phyloP scores from a whole-genome alignment of 2,113 vertebrate species.

The Malurus melanocephalus region DNA sequence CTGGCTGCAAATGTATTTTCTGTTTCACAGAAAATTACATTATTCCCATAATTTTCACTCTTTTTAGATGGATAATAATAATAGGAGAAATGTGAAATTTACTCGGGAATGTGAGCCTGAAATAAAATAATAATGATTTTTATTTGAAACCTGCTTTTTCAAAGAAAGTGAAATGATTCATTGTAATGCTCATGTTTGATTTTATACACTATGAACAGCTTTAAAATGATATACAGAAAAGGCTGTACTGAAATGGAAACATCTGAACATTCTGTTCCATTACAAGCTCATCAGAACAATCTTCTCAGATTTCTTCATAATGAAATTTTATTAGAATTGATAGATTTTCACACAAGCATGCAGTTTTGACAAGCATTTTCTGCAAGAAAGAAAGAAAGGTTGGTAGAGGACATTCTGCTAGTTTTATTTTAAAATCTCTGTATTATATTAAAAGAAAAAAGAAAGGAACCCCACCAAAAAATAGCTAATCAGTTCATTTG shows the following conservation, averaged over 20 bases:
- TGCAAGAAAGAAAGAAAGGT: background rate
- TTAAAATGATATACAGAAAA: slow-evolving; percentile 6
- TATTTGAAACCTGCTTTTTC: slow-evolving; percentile 8
- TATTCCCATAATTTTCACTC: background rate
- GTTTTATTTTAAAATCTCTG: background rate
- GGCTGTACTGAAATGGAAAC: slow-evolving; percentile 9
- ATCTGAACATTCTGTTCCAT: slow-evolving; percentile 27
- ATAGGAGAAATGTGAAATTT: background rate
- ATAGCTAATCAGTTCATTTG: background rate
- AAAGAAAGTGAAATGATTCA: background rate
- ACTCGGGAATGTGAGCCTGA: background rate
- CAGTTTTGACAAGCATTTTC: background rate
- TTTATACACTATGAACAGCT: background rate
- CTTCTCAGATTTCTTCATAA: slow-evolving; percentile 1
- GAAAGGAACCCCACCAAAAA: background rate
- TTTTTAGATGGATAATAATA: background rate
- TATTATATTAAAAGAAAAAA: background rate
- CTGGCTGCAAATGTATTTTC: background rate
- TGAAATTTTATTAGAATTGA: slow-evolving; percentile 31
- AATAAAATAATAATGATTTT: slow-evolving; percentile 31
- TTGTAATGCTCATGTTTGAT: background rate
- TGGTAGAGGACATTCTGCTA: background rate
- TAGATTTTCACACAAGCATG: slow-evolving; percentile 10
- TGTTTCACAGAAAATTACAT: background rate
- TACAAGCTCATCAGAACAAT: slow-evolving; percentile 21